Evolutionary conservation across 2,888 invertebrate genomes (phyloP).

Genomic region (Agriopis leucophaearia): DNA sequence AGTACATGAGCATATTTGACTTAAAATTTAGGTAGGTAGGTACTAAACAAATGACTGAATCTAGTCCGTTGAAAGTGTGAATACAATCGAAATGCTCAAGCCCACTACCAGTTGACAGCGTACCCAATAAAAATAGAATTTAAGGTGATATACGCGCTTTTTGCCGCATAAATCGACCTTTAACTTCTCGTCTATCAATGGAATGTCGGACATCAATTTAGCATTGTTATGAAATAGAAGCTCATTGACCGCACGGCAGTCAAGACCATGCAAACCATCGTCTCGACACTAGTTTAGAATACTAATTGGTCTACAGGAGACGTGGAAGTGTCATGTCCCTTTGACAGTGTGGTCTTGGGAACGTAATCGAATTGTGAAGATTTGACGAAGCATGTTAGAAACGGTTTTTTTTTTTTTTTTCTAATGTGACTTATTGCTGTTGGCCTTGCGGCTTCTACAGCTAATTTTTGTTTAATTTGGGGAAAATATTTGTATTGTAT

Average conservation of each 20-base stretch:
- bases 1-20: no score
- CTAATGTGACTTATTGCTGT: no score
- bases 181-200: background rate
- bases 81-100: no score
- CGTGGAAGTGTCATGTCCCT: slow-evolving; percentile 19
- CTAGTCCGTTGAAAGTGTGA: no score
- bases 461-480: no score
- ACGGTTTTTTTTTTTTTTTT: no score
- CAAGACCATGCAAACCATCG: slow-evolving; percentile 41
- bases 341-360: slow-evolving; percentile 29
- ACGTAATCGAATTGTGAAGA: slow-evolving; percentile 36
- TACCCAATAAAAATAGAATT: background rate
- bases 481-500: background rate
- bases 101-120: no score
- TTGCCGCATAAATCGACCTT: background rate
- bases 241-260: slow-evolving; percentile 31
- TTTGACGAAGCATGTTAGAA: slow-evolving; percentile 6
- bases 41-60: no score
- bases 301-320: slow-evolving; percentile 67
- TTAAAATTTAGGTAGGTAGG: no score
- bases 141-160: background rate
- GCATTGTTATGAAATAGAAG: slow-evolving; percentile 27
- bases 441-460: no score
- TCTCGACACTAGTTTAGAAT: slow-evolving; percentile 56
- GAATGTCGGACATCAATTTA: slow-evolving; percentile 31